These are phyloP conservation scores for Anastrepha obliqua DNA, from an alignment of 1,140 invertebrate species.

Conservation along the genomic window DNA sequence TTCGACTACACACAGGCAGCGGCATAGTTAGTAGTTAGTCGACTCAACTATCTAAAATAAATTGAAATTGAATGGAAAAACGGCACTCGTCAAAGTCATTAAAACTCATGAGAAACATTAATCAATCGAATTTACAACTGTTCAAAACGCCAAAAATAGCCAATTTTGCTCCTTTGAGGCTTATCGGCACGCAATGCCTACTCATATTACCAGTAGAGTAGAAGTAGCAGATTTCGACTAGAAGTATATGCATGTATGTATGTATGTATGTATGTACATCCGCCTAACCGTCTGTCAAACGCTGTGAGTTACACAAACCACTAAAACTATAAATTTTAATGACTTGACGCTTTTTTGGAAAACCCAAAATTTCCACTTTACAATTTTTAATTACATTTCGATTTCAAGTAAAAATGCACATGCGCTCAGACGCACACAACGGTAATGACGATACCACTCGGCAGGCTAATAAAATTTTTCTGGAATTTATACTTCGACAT, in stretches of 20 bases:
- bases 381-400: conserved; percentile 34
- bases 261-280: background rate
- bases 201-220: too few species aligned
- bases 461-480: conserved; percentile 15
- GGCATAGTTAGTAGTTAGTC: background rate
- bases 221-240: too few species aligned
- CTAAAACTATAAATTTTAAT: conserved; percentile 46
- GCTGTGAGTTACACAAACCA: background rate
- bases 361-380: background rate
- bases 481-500: background rate
- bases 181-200: background rate
- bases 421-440: background rate
- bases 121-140: conserved; percentile 44
- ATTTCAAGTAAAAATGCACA: conserved; percentile 18
- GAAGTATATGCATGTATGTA: too few species aligned
- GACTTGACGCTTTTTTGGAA: conserved; percentile 7
- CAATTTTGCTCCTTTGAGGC: background rate
- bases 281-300: background rate
- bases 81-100: background rate
- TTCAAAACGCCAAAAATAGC: background rate
- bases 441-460: too few species aligned
- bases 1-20: background rate
- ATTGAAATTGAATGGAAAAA: conserved; percentile 7
- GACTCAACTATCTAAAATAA: background rate
- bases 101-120: background rate